A percentile compares a stretch with the other conserved stretches of the same genome.
phyloP scores from a whole-genome alignment of 2,797 vertebrate genomes.

The Potorous gilbertii region DNA sequence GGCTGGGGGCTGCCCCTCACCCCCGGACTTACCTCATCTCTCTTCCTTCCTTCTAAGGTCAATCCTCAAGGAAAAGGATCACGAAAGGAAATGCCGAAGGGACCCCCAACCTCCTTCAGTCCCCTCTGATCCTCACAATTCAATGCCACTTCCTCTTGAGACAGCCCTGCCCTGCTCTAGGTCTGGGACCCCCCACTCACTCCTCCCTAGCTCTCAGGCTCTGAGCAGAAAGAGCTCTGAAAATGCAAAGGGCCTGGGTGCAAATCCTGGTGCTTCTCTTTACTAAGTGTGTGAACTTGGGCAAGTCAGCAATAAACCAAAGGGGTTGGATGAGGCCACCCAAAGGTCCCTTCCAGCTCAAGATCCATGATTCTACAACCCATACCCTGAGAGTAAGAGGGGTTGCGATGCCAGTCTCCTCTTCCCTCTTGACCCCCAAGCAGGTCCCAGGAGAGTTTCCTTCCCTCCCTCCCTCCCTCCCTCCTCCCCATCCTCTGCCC shows the following conservation, averaged over 20 bases:
- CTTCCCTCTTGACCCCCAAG: background rate
- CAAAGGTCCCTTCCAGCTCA: background rate
- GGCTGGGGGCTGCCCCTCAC: background rate
- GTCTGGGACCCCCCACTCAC: background rate
- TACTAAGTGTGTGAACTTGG: background rate
- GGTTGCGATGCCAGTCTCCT: background rate
- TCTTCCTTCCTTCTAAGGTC: conserved; percentile 39
- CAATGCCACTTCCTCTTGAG: background rate
- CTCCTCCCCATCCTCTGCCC: background rate
- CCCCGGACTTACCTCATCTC: background rate
- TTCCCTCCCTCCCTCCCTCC: background rate
- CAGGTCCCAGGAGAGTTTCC: background rate
- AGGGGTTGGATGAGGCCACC: background rate
- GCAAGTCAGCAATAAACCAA: background rate
- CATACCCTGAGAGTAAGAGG: background rate
- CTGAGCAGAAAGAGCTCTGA: background rate
- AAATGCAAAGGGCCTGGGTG: background rate
- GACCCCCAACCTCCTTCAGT: background rate
- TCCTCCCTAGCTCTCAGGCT: background rate
- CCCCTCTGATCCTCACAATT: background rate
- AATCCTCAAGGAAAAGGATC: background rate
- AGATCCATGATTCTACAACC: background rate
- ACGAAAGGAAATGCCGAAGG: background rate
- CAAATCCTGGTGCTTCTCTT: background rate
- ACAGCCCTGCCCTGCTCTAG: background rate